Evolutionary conservation across 2,888 invertebrate species (phyloP), one percentile per base, ranked within the genome.

Genomic region (Rutpela maculata): DNA sequence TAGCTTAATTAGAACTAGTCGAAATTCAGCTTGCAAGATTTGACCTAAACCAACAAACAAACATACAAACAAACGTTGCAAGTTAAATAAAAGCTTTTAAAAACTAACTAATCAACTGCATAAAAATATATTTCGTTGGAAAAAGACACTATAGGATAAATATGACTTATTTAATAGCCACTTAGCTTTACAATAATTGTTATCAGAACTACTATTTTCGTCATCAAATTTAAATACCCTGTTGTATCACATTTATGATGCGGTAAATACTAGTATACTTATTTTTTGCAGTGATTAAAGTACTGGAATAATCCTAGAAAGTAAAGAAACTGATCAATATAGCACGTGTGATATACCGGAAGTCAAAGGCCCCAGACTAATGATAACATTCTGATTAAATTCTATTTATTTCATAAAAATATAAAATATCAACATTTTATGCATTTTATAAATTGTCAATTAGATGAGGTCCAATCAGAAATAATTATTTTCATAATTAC

Each of bases 291-390:
- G 43, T 43, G 43, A 43, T 43, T 43, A 35, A 9, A 35, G 31
- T 35, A 9, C 31, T 35, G 59, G 15, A 26, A 62, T 62, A 62
- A 26, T 31, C 26, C 22, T 62, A 22, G 12, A 62, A 22, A 62
- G 31, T 22, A 12, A 22, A 31, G 31, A 26, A 62, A 26, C n/a
- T 62, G 12, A 62, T 22, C 10, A 26, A 0, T n/a, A 5, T 62
- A 62, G 60, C 60, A 62, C 60, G 60, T 62, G 60, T 62, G 11
- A 12, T 62, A 26, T 26, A 26, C 60, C 60, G 60, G 60, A 62
- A 62, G 60, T 26, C 26, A 60, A 26, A 60, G 60, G 19, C 59
- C 22, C 60, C 60, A 62, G 60, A 62, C 60, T 31, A n/a, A 1
- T 7, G 60, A 62, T 62, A 62, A 22, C 31, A 22, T 5, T 26